These are phyloP conservation scores for Chironomus tentans DNA, from an alignment of 2,888 invertebrate genomes.

Conservation along the genomic window DNA sequence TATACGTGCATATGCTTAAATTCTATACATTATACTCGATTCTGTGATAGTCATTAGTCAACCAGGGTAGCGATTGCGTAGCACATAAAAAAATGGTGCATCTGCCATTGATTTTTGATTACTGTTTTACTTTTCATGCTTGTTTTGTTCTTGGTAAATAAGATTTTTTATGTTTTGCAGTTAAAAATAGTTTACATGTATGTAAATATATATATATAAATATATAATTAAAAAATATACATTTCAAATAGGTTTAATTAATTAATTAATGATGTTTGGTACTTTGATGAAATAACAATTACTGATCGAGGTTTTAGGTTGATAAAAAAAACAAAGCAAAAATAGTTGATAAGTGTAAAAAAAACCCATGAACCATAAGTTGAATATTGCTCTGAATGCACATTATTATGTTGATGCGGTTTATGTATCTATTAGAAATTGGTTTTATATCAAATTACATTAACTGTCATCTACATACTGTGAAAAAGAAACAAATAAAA, in stretches of 20 bases:
- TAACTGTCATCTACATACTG: not conserved
- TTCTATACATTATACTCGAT: not conserved
- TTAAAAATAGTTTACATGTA: not conserved
- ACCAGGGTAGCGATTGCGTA: conserved; percentile 9
- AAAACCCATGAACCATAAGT: conserved; percentile 10
- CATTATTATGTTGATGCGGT: not conserved
- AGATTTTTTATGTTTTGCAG: too few relatives aligned
- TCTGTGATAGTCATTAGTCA: not conserved
- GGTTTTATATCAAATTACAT: not conserved
- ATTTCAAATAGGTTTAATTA: not conserved
- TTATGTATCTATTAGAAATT: not conserved
- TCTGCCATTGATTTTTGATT: not conserved
- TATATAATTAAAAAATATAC: not conserved
- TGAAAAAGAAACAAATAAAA: conserved; percentile 3
- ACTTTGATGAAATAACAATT: conserved; percentile 1
- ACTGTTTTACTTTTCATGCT: too few relatives aligned
- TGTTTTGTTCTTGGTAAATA: too few relatives aligned
- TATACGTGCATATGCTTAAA: not conserved
- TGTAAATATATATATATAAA: not conserved
- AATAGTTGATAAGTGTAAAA: not conserved
- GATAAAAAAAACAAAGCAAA: not conserved
- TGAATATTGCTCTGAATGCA: not conserved
- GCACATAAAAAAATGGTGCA: conserved; percentile 9
- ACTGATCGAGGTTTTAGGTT: not conserved
- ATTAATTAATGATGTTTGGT: not conserved